Evolutionary conservation across 2,797 vertebrate species (phyloP), one percentile per base, ranked within the genome.

Genomic region (Myripristis murdjan): DNA sequence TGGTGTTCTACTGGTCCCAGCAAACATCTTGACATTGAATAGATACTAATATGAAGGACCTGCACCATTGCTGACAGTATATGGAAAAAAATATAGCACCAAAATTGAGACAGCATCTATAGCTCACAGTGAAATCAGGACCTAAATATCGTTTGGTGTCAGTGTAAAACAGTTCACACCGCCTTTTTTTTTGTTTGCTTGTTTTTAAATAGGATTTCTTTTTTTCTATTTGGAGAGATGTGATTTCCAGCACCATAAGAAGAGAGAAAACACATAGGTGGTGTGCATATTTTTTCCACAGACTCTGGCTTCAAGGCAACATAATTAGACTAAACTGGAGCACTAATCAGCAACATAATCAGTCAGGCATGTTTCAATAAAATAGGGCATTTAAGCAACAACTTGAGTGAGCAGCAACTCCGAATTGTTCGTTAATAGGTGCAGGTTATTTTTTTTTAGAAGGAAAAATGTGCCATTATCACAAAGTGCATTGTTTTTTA

Each of bases 391-490:
- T 83, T 77, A 84, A 80, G 79, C 64, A 81, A 60, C 28, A 58
- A 68, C 64, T 73, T 73, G n/a, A n/a, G n/a, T 1, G 62, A 80
- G 23, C 65, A 66, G 63, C 60, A 23, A 5, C 59, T 81, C 41
- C 73, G 41, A 79, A 74, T 8, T 22, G 22, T 73, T 73, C 52
- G n/a, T 53, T 67, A 78, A 83, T 67, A 47, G 48, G 46, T 71
- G 59, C 64, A n/a, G n/a, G n/a, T n/a, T n/a, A n/a, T 22, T 51
- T 16, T 60, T 70, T 82, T 77, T 70, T 60, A 61, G 22, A 16
- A 62, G 80, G 68, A 82, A 76, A 85, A 83, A n/a, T 61, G 58
- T 74, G 63, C 76, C 75, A 62, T 64, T 23, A 74, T 73, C 58
- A 39, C 64, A 70, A 65, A 70, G 68, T 51, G 68, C 57, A 23